Evolutionary conservation across 92 coral and sea anemone genomes (phyloP).

Genomic region (Anthopleura xanthogrammica): DNA sequence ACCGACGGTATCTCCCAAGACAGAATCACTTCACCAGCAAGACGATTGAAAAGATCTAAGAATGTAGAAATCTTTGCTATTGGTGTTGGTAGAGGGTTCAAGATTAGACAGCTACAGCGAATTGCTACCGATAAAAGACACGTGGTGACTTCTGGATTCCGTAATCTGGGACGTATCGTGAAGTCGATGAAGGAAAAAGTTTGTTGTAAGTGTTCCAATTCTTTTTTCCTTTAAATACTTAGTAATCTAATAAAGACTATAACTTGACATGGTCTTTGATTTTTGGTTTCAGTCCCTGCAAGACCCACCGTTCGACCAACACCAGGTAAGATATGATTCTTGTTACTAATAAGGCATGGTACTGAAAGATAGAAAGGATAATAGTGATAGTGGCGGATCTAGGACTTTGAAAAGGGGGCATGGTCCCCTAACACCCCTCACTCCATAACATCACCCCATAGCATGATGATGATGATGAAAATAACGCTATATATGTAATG

Average conservation of each 20-base stretch:
- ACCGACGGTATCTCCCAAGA: slow-evolving; percentile 89
- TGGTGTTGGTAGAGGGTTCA: slow-evolving; percentile 68
- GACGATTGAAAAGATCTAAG: slow-evolving; percentile 40
- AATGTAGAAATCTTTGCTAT: slow-evolving; percentile 70
- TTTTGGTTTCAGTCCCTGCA: not conserved
- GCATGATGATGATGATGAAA: too few species aligned
- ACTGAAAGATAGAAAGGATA: not conserved
- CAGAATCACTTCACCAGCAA: slow-evolving; percentile 61
- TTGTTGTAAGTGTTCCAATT: slow-evolving; percentile 41
- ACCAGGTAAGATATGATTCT: slow-evolving; percentile 13
- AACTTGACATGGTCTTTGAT: not conserved
- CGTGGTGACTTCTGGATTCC: slow-evolving; percentile 63
- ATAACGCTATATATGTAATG: too few species aligned
- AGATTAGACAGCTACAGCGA: slow-evolving; percentile 45
- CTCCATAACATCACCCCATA: too few species aligned
- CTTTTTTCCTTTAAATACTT: not conserved
- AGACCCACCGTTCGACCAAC: slow-evolving; percentile 1
- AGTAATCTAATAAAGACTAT: too few species aligned
- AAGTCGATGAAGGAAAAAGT: slow-evolving; percentile 56
- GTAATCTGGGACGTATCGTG: slow-evolving; percentile 50
- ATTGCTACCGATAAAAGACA: slow-evolving; percentile 71
- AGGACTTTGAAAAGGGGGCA: not conserved
- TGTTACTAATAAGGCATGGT: not conserved
- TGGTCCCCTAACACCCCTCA: too few species aligned
- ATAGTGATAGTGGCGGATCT: not conserved